phyloP scores from a whole-genome alignment of 2,113 vertebrate species.

The Tenebrosternarchus preto region DNA sequence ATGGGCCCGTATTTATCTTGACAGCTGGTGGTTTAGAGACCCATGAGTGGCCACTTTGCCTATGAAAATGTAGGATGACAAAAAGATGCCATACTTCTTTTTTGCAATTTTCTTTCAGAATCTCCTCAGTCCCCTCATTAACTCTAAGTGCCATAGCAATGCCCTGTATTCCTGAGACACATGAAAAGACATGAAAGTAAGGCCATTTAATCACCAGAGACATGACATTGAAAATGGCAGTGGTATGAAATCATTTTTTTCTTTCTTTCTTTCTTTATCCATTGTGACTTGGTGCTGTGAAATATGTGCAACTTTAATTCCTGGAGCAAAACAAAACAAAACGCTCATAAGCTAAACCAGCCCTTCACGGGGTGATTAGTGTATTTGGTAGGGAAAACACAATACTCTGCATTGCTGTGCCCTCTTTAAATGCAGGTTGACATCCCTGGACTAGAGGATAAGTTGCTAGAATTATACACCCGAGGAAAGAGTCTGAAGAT shows the following conservation, averaged over 20 bases:
- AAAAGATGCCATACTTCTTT: not conserved
- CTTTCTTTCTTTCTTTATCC: not conserved
- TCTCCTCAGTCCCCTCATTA: not conserved
- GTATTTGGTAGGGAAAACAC: too few relatives aligned
- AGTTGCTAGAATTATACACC: not conserved
- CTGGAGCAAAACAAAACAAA: too few relatives aligned
- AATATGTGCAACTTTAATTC: too few relatives aligned
- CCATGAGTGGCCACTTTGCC: not conserved
- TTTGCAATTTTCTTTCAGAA: not conserved
- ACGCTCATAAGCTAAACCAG: too few relatives aligned
- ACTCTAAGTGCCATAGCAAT: not conserved
- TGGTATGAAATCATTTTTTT: not conserved
- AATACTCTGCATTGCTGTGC: too few relatives aligned
- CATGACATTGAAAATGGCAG: not conserved
- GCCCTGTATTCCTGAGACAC: not conserved
- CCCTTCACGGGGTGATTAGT: too few relatives aligned
- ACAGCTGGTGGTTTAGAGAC: constrained; percentile 13
- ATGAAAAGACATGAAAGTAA: not conserved
- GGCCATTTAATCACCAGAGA: not conserved
- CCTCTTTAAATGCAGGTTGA: too few relatives aligned
- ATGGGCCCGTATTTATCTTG: constrained; percentile 4
- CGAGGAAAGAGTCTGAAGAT: not conserved
- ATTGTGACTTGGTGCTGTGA: too few relatives aligned
- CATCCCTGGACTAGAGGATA: not conserved
- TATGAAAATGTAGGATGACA: not conserved